phyloP scores from a whole-genome alignment of 2,888 invertebrate genomes.

The Lymantria dispar region DNA sequence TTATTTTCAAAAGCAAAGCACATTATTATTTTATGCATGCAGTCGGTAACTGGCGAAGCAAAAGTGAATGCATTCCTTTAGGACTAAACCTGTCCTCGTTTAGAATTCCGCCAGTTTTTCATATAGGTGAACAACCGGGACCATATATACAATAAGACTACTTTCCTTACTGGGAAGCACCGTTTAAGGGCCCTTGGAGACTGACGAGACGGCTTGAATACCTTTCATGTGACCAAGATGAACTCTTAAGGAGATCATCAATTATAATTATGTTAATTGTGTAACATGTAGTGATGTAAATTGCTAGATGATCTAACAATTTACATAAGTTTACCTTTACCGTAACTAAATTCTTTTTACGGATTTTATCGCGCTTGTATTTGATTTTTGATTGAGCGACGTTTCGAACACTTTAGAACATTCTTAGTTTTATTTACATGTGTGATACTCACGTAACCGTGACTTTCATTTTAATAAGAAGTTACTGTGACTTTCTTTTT shows the following conservation, averaged over 20 bases:
- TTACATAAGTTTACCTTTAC: too few relatives aligned
- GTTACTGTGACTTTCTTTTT: too few relatives aligned
- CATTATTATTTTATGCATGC: not conserved
- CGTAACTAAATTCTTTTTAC: too few relatives aligned
- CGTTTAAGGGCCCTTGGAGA: constrained; percentile 40
- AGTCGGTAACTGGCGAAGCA: constrained; percentile 7
- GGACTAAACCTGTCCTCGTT: constrained; percentile 33
- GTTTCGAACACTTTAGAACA: too few relatives aligned
- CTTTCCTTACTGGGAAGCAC: constrained; percentile 66
- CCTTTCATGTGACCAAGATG: constrained; percentile 31
- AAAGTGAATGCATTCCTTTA: constrained; percentile 37
- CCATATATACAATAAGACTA: constrained; percentile 63
- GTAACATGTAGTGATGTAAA: constrained; percentile 21
- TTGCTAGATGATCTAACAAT: too few relatives aligned
- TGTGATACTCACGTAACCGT: too few relatives aligned
- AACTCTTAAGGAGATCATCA: constrained; percentile 32
- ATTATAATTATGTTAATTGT: constrained; percentile 33
- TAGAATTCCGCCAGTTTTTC: constrained; percentile 61
- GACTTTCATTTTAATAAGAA: too few relatives aligned
- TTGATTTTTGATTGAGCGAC: too few relatives aligned
- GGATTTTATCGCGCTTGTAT: too few relatives aligned
- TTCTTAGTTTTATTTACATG: too few relatives aligned
- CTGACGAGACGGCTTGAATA: constrained; percentile 22
- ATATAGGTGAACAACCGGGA: constrained; percentile 64
- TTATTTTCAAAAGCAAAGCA: not conserved